Conservation (phyloP, 92 coral and sea anemone species). For the Parazoanthus swiftii region DNA sequence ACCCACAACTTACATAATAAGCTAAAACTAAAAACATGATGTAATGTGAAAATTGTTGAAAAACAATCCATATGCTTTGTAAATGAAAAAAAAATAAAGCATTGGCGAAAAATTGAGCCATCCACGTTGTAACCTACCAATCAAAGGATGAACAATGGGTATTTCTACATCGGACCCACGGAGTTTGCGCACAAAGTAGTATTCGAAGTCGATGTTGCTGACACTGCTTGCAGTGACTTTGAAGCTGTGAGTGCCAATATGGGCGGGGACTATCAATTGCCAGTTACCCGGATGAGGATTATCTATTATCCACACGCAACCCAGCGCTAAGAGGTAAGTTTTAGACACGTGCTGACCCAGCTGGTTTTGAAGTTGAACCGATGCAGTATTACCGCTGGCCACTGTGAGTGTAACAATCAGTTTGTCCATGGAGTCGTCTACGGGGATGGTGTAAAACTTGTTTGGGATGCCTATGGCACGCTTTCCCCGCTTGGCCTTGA, state of each 20-base stretch:
- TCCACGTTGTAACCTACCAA: conserved; percentile 24
- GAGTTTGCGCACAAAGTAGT: conserved; percentile 47
- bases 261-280: conserved; percentile 54
- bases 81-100: neutral
- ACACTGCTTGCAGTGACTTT: conserved; percentile 68
- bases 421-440: conserved; percentile 66
- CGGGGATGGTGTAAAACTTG: conserved; percentile 62
- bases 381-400: conserved; percentile 29
- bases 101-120: neutral
- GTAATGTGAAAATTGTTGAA: too few species aligned
- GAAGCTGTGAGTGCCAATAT: conserved; percentile 66
- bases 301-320: conserved; percentile 55
- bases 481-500: neutral
- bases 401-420: conserved; percentile 62
- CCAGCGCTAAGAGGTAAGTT: conserved; percentile 48
- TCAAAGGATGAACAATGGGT: conserved; percentile 51
- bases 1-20: too few species aligned
- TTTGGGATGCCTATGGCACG: neutral
- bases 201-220: conserved; percentile 65
- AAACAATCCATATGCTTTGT: too few species aligned
- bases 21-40: too few species aligned
- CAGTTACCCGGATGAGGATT: conserved; percentile 60
- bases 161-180: conserved; percentile 48
- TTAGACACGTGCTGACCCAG: conserved; percentile 32
- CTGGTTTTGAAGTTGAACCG: conserved; percentile 58